These are phyloP conservation scores for Stenichneumon culpator DNA, from an alignment of 2,888 invertebrate species.

Conservation along the genomic window DNA sequence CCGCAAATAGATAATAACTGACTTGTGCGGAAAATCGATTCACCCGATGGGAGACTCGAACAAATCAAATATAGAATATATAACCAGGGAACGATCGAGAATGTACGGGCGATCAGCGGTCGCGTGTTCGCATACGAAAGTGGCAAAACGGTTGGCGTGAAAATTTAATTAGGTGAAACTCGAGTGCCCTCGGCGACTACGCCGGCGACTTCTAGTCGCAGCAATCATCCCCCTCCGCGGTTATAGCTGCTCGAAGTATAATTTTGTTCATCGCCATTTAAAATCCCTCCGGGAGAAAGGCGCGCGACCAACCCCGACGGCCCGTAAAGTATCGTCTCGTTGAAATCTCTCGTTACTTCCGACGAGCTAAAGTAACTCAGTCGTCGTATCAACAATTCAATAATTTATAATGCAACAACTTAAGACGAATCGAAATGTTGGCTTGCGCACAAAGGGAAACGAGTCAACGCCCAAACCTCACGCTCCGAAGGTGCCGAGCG, in stretches of 20 bases:
- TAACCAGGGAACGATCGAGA: conserved; percentile 59
- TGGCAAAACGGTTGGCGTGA: conserved; percentile 80
- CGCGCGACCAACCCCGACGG: background rate
- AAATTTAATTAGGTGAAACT: conserved; percentile 82
- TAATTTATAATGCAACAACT: no score
- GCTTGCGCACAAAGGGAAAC: background rate
- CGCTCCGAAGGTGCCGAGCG: background rate
- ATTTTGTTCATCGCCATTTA: conserved; percentile 62
- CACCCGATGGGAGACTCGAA: background rate
- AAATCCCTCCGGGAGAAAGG: no score
- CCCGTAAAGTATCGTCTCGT: background rate
- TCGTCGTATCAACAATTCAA: background rate
- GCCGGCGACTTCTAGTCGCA: conserved; percentile 68
- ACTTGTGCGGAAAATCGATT: no score
- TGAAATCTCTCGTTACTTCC: background rate
- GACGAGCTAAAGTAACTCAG: background rate
- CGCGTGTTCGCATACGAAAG: conserved; percentile 77
- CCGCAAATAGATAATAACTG: no score
- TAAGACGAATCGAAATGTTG: no score
- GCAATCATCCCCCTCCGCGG: conserved; percentile 72
- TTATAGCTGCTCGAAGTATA: conserved; percentile 14
- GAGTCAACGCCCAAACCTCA: background rate
- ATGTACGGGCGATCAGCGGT: conserved; percentile 48
- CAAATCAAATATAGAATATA: conserved; percentile 32
- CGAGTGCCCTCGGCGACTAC: conserved; percentile 74